These are phyloP conservation scores for Drosophila leonis DNA, from an alignment of 2,888 invertebrate genomes.

Conservation along the genomic window DNA sequence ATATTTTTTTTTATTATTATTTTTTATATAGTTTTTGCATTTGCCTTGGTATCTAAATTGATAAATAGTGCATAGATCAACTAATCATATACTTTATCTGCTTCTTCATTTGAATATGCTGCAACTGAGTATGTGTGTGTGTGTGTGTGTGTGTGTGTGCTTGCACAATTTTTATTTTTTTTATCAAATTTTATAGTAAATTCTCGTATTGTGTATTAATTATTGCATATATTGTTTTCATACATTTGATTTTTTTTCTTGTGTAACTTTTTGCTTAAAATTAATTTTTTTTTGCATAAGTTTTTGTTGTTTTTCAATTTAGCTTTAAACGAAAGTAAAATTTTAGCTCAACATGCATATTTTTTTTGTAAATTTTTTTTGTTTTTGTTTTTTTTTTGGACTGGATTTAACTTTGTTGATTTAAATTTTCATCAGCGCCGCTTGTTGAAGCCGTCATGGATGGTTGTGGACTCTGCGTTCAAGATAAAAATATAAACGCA, in stretches of 20 bases:
- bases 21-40: slow-evolving; percentile 64
- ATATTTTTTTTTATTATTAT: not conserved
- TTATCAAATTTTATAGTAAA: slow-evolving; percentile 42
- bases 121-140: slow-evolving; percentile 34
- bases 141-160: slow-evolving; percentile 28
- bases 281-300: slow-evolving; percentile 42
- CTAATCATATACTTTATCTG: slow-evolving; percentile 67
- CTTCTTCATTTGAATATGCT: slow-evolving; percentile 27
- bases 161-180: slow-evolving; percentile 45
- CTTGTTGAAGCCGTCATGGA: slow-evolving; percentile 86
- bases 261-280: slow-evolving; percentile 58
- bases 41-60: slow-evolving; percentile 53
- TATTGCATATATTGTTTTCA: slow-evolving; percentile 46
- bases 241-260: slow-evolving; percentile 15
- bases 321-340: slow-evolving; percentile 51
- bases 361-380: not conserved
- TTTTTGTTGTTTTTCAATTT: slow-evolving; percentile 26
- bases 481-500: slow-evolving; percentile 72
- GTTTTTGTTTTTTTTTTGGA: slow-evolving; percentile 34
- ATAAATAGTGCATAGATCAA: slow-evolving; percentile 78
- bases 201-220: slow-evolving; percentile 50
- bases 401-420: slow-evolving; percentile 86
- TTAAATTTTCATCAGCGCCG: slow-evolving; percentile 91
- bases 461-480: slow-evolving; percentile 90
- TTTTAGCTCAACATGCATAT: slow-evolving; percentile 67